These are phyloP conservation scores for Stegostoma tigrinum DNA, from an alignment of 2,113 vertebrate genomes.

Conservation along the genomic window DNA sequence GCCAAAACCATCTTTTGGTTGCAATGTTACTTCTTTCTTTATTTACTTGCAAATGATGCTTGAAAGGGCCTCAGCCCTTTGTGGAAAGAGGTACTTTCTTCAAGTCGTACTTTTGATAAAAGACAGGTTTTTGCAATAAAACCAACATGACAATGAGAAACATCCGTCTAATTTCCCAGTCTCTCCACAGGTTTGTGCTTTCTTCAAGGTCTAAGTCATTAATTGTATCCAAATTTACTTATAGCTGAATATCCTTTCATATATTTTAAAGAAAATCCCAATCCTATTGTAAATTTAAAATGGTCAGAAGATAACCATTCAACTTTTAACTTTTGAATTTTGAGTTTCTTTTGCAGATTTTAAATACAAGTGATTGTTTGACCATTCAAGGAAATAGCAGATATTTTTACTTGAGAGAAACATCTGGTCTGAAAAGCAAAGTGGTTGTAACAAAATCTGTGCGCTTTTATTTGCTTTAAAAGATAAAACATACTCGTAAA, in stretches of 20 bases:
- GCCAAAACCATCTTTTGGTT: not conserved
- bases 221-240: not conserved
- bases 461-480: not conserved
- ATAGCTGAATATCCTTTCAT: not conserved
- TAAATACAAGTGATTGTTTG: too few species aligned
- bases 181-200: not conserved
- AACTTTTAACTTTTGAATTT: not conserved
- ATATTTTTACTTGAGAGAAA: not conserved
- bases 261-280: not conserved
- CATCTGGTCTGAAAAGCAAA: not conserved
- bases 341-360: not conserved
- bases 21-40: not conserved
- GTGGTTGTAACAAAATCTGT: not conserved
- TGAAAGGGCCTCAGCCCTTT: not conserved
- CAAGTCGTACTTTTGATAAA: not conserved
- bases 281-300: not conserved
- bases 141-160: too few species aligned
- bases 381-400: not conserved
- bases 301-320: not conserved
- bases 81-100: not conserved
- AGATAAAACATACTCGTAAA: slow-evolving; percentile 12
- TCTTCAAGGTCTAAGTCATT: not conserved
- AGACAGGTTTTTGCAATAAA: not conserved
- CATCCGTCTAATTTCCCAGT: not conserved
- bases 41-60: not conserved